Evolutionary conservation across 2,797 vertebrate species (phyloP).

Genomic region (Siniperca scherzeri): DNA sequence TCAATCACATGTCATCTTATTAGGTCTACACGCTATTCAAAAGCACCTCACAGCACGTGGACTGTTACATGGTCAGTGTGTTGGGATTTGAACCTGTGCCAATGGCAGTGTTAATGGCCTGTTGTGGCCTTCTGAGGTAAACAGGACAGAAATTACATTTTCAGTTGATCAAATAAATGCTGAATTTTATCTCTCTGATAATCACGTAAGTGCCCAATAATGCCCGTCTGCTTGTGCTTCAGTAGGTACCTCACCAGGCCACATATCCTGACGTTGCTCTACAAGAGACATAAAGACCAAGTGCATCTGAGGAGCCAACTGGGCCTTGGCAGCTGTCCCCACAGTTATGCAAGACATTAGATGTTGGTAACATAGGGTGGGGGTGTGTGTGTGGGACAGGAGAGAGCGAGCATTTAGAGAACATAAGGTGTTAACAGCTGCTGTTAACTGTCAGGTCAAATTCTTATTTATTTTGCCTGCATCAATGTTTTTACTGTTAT

Average conservation of each 20-base stretch:
- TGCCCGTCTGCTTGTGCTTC: constrained; percentile 4
- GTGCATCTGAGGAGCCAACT: constrained; percentile 63
- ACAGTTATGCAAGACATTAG: constrained; percentile 71
- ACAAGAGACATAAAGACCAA: constrained; percentile 30
- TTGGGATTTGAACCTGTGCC: background rate
- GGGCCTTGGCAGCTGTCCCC: constrained; percentile 71
- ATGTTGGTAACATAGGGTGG: constrained; percentile 43
- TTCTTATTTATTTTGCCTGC: background rate
- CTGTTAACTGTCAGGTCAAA: constrained; percentile 34
- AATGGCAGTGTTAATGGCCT: background rate
- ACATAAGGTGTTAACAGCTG: constrained; percentile 53
- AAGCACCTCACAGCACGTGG: background rate
- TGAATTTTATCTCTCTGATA: constrained; percentile 19
- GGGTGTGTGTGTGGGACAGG: constrained; percentile 14
- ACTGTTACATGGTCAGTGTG: background rate
- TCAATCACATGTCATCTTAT: background rate
- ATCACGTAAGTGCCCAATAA: constrained; percentile 24
- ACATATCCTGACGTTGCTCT: constrained; percentile 41
- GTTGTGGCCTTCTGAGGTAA: background rate
- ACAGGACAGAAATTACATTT: constrained; percentile 1
- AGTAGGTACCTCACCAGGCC: constrained; percentile 7
- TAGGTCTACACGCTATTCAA: background rate
- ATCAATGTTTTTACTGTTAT: constrained; percentile 19
- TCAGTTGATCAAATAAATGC: constrained; percentile 11
- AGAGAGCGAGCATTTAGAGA: constrained; percentile 36